Conservation (phyloP, 2,797 vertebrate genomes). For the Chelon auratus region DNA sequence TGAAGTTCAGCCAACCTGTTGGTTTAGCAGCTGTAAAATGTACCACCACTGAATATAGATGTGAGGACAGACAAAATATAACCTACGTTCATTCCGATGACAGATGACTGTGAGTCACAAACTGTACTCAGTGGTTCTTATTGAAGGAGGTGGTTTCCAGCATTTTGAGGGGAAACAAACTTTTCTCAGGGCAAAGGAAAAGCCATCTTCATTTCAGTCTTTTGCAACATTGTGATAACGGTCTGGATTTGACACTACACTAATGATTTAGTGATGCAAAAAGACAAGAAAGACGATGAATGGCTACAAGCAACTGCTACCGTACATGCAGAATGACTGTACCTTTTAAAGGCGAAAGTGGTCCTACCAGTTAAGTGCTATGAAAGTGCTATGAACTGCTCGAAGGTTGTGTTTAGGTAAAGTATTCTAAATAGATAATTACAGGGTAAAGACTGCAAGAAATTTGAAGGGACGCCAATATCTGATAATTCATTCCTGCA, state of each 20-base stretch:
- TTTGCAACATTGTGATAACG: not conserved
- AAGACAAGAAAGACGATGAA: not conserved
- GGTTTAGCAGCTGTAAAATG: constrained; percentile 47
- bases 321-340: not conserved
- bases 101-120: constrained; percentile 36
- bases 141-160: constrained; percentile 18
- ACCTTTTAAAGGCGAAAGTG: not conserved
- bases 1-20: constrained; percentile 56
- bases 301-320: not conserved
- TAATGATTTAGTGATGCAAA: not conserved
- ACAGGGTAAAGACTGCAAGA: constrained; percentile 1
- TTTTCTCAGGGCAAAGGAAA: constrained; percentile 17
- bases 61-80: constrained; percentile 44
- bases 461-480: not conserved
- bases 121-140: constrained; percentile 38
- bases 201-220: constrained; percentile 8
- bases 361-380: too few species aligned
- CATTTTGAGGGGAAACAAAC: constrained; percentile 25
- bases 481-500: not conserved
- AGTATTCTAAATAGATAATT: constrained; percentile 3
- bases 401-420: not conserved
- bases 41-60: constrained; percentile 29
- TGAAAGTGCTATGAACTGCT: not conserved
- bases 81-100: constrained; percentile 29
- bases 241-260: not conserved